Percentiles rank a stretch among this genome's conserved stretches.
Evolutionary conservation across 2,797 vertebrate genomes (phyloP).

Genomic region (Megaceryle alcyon): DNA sequence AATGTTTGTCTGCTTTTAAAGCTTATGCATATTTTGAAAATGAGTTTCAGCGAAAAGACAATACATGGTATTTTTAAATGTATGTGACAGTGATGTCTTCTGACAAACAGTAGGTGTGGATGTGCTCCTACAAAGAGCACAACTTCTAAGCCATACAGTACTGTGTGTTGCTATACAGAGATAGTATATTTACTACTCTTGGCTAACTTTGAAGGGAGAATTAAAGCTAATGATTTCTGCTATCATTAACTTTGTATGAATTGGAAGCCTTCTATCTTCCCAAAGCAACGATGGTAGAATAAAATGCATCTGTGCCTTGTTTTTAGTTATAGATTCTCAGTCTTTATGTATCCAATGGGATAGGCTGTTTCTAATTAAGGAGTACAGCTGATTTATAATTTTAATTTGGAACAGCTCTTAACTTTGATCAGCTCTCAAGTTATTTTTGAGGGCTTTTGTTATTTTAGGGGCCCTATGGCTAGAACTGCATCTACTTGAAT

Average conservation of each 20-base stretch:
- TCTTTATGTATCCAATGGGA: not conserved
- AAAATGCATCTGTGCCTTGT: not conserved
- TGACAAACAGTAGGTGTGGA: not conserved
- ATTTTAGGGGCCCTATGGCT: not conserved
- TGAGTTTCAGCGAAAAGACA: not conserved
- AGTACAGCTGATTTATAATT: not conserved
- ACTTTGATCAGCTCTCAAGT: not conserved
- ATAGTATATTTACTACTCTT: not conserved
- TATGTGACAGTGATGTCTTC: not conserved
- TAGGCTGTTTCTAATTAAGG: conserved; percentile 18
- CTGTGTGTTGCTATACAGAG: not conserved
- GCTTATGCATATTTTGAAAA: not conserved
- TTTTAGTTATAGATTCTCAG: not conserved
- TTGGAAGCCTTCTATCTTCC: not conserved
- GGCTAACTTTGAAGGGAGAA: not conserved
- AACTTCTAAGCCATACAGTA: not conserved
- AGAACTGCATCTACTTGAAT: not conserved
- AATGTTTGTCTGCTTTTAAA: not conserved
- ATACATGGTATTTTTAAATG: not conserved
- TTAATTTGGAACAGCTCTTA: not conserved
- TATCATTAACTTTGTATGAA: not conserved
- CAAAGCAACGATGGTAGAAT: not conserved
- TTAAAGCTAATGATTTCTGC: not conserved
- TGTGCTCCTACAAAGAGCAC: not conserved
- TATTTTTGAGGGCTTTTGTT: not conserved